Evolutionary conservation across 2,113 vertebrate species (phyloP).

Genomic region (Python bivittatus): DNA sequence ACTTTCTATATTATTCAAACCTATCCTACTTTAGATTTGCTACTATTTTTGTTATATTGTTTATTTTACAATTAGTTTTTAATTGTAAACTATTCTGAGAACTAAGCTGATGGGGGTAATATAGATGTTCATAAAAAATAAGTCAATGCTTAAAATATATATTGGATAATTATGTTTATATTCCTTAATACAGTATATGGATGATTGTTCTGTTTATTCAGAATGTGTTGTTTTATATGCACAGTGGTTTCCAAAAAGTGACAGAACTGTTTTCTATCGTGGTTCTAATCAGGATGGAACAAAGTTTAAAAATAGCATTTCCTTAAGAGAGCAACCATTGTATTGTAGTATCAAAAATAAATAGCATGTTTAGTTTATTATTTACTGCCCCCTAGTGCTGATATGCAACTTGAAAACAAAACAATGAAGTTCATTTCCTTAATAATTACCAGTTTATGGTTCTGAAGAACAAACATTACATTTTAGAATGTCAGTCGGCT

Average conservation of each 20-base stretch:
- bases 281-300: not conserved
- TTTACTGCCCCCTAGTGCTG: constrained; percentile 62
- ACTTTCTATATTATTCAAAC: not conserved
- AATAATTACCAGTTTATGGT: not conserved
- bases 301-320: not conserved
- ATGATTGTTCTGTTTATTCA: not conserved
- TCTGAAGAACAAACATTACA: not conserved
- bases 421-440: not conserved
- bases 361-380: not conserved
- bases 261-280: not conserved
- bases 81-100: not conserved
- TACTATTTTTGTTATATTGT: not conserved
- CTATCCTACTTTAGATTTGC: not conserved
- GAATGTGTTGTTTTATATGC: not conserved
- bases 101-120: not conserved
- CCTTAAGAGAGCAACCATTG: not conserved
- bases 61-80: not conserved
- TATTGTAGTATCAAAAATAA: not conserved
- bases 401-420: not conserved
- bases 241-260: not conserved
- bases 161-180: not conserved
- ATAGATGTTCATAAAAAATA: not conserved
- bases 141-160: not conserved
- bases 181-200: not conserved
- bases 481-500: not conserved